These are phyloP conservation scores for Stigmatopora argus DNA, from an alignment of 2,113 vertebrate genomes.

Conservation along the genomic window DNA sequence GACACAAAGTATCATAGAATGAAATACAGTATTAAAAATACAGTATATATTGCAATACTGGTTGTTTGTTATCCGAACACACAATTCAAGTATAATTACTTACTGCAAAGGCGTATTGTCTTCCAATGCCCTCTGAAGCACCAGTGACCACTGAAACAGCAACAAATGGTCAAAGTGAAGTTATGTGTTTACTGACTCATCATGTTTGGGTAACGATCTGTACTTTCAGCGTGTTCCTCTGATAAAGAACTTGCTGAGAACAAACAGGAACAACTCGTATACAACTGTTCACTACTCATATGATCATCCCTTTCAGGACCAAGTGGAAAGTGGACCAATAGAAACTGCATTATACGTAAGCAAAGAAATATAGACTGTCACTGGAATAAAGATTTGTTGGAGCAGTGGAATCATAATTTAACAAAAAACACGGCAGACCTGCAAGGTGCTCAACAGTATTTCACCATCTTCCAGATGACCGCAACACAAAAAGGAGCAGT, in stretches of 20 bases:
- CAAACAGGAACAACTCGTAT: conserved; percentile 31
- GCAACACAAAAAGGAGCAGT: too few species aligned
- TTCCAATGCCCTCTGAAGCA: conserved; percentile 82
- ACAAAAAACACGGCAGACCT: too few species aligned
- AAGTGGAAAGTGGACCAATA: background rate
- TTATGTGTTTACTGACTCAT: conserved; percentile 18
- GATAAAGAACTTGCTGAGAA: conserved; percentile 50
- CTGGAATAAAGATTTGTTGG: background rate
- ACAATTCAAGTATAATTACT: conserved; percentile 13
- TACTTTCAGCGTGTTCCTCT: conserved; percentile 53
- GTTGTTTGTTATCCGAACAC: background rate
- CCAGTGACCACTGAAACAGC: conserved; percentile 80
- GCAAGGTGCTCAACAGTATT: too few species aligned
- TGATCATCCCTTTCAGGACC: background rate
- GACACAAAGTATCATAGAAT: too few species aligned
- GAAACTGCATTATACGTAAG: background rate
- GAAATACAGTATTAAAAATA: too few species aligned
- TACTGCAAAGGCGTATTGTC: conserved; percentile 80
- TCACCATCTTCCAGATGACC: too few species aligned
- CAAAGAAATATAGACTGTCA: background rate
- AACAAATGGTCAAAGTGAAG: conserved; percentile 2
- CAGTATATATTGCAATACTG: background rate
- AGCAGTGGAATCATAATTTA: background rate
- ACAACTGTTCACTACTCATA: background rate
- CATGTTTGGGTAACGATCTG: conserved; percentile 38